phyloP scores from a whole-genome alignment of 2,888 invertebrate species.

The Drosophila atripex region DNA sequence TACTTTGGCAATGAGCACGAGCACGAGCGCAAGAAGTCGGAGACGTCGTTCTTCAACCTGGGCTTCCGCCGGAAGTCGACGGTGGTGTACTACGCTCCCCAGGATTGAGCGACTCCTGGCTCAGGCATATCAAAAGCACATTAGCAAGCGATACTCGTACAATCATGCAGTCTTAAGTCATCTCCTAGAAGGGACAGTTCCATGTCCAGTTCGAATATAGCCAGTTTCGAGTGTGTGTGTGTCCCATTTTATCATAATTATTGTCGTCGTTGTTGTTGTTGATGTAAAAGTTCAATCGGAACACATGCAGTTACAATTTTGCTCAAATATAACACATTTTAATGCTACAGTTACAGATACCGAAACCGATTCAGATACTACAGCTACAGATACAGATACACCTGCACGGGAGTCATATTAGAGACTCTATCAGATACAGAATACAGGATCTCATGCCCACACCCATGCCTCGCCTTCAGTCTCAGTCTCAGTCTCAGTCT shows the following conservation, averaged over 20 bases:
- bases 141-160: conserved; percentile 24
- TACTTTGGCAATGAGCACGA: conserved; percentile 83
- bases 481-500: conserved; percentile 18
- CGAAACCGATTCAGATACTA: conserved; percentile 14
- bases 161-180: conserved; percentile 52
- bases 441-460: conserved; percentile 19
- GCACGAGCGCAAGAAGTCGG: conserved; percentile 82
- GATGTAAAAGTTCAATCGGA: conserved; percentile 57
- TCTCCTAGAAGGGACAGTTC: conserved; percentile 10
- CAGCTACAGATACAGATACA: conserved; percentile 28
- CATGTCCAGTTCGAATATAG: conserved; percentile 1
- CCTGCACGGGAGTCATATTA: conserved; percentile 31
- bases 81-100: conserved; percentile 82
- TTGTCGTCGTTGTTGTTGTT: conserved; percentile 63
- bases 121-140: conserved; percentile 53
- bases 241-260: conserved; percentile 46
- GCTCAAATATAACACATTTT: conserved; percentile 66
- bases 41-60: conserved; percentile 84
- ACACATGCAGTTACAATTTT: conserved; percentile 68
- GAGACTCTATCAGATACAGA: conserved; percentile 10
- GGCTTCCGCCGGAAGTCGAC: conserved; percentile 83
- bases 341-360: conserved; percentile 54
- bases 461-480: conserved; percentile 37
- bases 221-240: conserved; percentile 21
- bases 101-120: conserved; percentile 65